phyloP scores from a whole-genome alignment of 1,140 invertebrate species.

The Chelonus insularis region DNA sequence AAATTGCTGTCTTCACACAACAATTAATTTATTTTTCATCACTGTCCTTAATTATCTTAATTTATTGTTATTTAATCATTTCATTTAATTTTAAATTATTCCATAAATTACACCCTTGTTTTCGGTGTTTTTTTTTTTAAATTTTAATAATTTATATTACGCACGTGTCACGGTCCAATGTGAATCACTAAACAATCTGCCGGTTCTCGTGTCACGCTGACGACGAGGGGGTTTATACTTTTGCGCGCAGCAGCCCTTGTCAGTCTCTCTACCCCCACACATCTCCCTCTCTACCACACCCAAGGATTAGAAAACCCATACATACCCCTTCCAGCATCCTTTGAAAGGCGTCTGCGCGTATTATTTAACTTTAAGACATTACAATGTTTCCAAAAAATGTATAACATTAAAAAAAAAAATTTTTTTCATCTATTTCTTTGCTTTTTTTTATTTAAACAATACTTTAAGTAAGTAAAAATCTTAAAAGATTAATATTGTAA shows the following conservation, averaged over 20 bases:
- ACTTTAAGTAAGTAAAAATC: too few relatives aligned
- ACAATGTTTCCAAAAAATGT: too few relatives aligned
- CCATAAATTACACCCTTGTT: neutral
- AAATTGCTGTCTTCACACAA: too few relatives aligned
- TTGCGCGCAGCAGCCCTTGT: constrained; percentile 33
- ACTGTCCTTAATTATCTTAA: too few relatives aligned
- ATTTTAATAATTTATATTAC: constrained; percentile 24
- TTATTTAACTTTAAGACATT: neutral
- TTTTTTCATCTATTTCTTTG: too few relatives aligned
- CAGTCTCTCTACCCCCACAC: constrained; percentile 31
- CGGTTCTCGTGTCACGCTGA: constrained; percentile 20
- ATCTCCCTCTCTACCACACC: constrained; percentile 47
- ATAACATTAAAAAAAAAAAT: too few relatives aligned
- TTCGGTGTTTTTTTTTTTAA: neutral
- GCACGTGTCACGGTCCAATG: constrained; percentile 52
- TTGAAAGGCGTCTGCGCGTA: neutral
- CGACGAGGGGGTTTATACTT: constrained; percentile 34
- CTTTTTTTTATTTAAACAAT: too few relatives aligned
- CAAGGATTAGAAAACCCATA: constrained; percentile 55
- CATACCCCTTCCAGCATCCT: constrained; percentile 32
- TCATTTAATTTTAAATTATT: constrained; percentile 6
- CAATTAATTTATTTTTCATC: too few relatives aligned
- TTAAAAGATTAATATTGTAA: too few relatives aligned
- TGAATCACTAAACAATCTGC: constrained; percentile 48
- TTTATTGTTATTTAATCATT: too few relatives aligned